A percentile compares a stretch with the other conserved stretches of the same genome.
These are phyloP conservation scores for Climacteris rufus DNA, from an alignment of 2,113 vertebrate genomes.

Conservation along the genomic window DNA sequence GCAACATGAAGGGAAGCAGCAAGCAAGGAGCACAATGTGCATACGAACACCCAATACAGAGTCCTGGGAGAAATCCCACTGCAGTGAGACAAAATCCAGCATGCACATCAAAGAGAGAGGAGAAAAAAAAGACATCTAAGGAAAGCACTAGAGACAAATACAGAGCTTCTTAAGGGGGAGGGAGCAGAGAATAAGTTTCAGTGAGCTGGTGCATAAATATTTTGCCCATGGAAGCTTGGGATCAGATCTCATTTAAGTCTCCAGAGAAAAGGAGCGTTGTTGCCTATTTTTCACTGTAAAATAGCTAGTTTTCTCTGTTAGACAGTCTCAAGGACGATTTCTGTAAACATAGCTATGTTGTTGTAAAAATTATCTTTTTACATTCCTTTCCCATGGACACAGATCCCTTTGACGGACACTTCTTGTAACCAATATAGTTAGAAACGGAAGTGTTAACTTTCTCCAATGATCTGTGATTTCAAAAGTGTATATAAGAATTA, in stretches of 20 bases:
- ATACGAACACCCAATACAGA: not conserved
- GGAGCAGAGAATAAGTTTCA: not conserved
- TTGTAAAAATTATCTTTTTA: too few species aligned
- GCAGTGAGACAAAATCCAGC: not conserved
- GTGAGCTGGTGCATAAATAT: not conserved
- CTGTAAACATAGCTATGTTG: too few species aligned
- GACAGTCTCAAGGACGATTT: too few species aligned
- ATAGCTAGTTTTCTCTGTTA: too few species aligned
- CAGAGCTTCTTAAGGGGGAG: not conserved
- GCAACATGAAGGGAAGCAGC: not conserved
- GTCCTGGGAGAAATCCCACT: not conserved
- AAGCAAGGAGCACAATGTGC: not conserved
- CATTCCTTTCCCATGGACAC: too few species aligned
- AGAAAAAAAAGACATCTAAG: not conserved
- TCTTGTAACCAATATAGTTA: too few species aligned
- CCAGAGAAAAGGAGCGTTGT: constrained; percentile 11
- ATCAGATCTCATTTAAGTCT: constrained; percentile 5
- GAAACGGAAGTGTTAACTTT: too few species aligned
- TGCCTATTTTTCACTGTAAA: too few species aligned
- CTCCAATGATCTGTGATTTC: too few species aligned
- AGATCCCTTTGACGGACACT: too few species aligned
- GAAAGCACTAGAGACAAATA: not conserved
- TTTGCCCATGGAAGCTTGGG: not conserved
- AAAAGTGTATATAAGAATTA: too few species aligned
- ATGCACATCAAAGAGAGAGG: not conserved